Conservation (phyloP, 2,113 vertebrate genomes). For the Eudorcas thomsonii region DNA sequence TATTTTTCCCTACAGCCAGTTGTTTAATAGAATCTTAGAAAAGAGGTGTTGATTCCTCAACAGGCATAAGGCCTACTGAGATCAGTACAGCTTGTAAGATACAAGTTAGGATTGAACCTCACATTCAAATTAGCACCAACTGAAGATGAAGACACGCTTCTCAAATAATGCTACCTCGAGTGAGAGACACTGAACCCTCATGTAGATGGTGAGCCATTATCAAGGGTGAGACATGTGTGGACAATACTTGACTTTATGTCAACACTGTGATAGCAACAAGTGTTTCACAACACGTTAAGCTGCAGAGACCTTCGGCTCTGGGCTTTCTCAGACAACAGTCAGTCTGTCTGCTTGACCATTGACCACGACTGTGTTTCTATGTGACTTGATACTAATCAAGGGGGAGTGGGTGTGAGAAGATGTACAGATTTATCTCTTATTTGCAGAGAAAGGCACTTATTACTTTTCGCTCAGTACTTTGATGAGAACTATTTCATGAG, state of each 20-base stretch:
- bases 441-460: not conserved
- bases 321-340: not conserved
- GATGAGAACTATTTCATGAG: not conserved
- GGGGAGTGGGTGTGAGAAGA: not conserved
- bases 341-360: not conserved
- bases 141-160: not conserved
- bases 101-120: not conserved
- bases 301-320: not conserved
- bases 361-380: not conserved
- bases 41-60: constrained; percentile 66
- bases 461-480: not conserved
- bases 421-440: not conserved
- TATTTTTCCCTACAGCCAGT: constrained; percentile 79
- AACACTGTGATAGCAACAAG: not conserved
- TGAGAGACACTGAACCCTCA: not conserved
- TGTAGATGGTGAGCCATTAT: not conserved
- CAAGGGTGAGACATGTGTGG: not conserved
- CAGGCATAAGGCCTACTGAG: not conserved
- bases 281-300: not conserved
- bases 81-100: not conserved
- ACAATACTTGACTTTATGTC: not conserved
- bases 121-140: not conserved
- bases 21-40: constrained; percentile 76
- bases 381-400: not conserved
- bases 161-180: not conserved